phyloP scores from a whole-genome alignment of 2,888 invertebrate genomes.

The Hirtodrosophila trivittata region DNA sequence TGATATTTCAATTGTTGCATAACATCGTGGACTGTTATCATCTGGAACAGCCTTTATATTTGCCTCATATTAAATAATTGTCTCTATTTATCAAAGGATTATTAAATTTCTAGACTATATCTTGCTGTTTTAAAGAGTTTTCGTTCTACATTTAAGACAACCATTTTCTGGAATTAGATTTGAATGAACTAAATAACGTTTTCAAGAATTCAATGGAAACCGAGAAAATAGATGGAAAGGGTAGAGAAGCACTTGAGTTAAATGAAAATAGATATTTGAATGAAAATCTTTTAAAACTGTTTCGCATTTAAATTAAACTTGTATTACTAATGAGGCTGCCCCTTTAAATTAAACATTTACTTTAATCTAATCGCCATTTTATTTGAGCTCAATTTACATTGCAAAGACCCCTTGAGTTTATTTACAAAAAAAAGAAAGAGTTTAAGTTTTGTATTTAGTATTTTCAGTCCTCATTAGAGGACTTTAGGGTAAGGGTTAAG shows the following conservation, averaged over 20 bases:
- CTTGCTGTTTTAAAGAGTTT: too few relatives aligned
- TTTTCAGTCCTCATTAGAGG: too few relatives aligned
- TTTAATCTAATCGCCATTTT: slow-evolving; percentile 52
- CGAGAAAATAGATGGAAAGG: background rate
- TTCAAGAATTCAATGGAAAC: background rate
- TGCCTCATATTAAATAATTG: too few relatives aligned
- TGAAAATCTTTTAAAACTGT: slow-evolving; percentile 47
- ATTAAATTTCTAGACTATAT: too few relatives aligned
- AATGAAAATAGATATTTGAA: slow-evolving; percentile 30
- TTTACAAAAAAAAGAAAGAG: slow-evolving; percentile 7
- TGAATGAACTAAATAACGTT: slow-evolving; percentile 36
- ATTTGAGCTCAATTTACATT: slow-evolving; percentile 36
- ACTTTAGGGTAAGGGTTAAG: too few relatives aligned
- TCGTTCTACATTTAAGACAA: slow-evolving; percentile 18
- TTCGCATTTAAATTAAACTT: slow-evolving; percentile 55
- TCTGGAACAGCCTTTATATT: too few relatives aligned
- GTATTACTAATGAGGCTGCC: slow-evolving; percentile 43
- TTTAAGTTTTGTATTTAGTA: background rate
- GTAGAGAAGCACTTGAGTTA: slow-evolving; percentile 26
- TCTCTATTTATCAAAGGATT: too few relatives aligned
- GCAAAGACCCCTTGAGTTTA: slow-evolving; percentile 5
- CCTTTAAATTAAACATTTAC: slow-evolving; percentile 14
- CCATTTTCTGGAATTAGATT: slow-evolving; percentile 38
- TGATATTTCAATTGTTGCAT: too few relatives aligned
- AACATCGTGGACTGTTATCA: too few relatives aligned